phyloP scores from a whole-genome alignment of 2,797 vertebrate genomes.

The Anguilla obscura region DNA sequence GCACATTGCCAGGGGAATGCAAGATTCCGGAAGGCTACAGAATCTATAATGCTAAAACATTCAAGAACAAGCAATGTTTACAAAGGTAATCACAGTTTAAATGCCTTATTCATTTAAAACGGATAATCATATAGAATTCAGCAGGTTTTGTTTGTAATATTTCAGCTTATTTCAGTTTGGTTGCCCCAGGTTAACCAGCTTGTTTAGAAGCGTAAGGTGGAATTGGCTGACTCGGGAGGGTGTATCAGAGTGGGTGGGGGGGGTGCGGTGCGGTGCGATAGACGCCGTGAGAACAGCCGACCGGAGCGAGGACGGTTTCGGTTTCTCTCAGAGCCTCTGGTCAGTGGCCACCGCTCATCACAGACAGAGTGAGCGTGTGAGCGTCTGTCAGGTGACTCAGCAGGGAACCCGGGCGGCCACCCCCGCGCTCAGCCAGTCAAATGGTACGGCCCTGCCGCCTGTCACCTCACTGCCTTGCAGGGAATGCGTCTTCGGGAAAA shows the following conservation, averaged over 20 bases:
- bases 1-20: background rate
- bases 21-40: background rate
- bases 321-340: slow-evolving; percentile 23
- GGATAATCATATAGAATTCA: background rate
- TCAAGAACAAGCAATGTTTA: background rate
- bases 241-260: background rate
- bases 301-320: slow-evolving; percentile 21
- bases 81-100: background rate
- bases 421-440: background rate
- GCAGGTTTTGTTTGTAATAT: background rate
- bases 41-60: background rate
- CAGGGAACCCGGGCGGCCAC: background rate
- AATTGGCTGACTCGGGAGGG: no score
- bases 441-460: background rate
- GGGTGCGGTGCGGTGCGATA: background rate
- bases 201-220: background rate
- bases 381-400: background rate
- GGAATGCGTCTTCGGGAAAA: slow-evolving; percentile 2
- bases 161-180: background rate
- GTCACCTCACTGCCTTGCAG: background rate
- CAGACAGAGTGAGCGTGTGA: background rate
- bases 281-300: slow-evolving; percentile 18
- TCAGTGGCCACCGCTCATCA: background rate
- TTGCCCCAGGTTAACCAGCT: background rate
- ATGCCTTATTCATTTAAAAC: background rate